Base-by-base conservation (phyloP, 2,888 invertebrate species). In the Lycia hirtaria region DNA sequence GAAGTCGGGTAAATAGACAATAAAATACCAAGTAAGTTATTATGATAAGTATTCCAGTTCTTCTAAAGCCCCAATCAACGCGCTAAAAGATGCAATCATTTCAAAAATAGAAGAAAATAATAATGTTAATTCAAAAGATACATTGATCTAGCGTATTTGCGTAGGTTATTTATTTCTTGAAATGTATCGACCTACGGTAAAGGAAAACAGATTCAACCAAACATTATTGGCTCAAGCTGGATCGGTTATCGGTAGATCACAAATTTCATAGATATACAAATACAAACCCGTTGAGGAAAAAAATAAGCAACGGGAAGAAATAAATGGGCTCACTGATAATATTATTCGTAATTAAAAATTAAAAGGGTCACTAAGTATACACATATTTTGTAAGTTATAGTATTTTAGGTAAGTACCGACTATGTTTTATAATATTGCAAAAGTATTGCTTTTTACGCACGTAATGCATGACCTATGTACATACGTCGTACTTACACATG, bases 151-250 rank as follows among this genome's bases (percentile, higher is more conserved):
- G 14, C 12, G 14, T 26, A 2, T 12, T 38, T 38, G 22, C 12
- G 44, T 38, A 12, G 38, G 20, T 38, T 38, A 50, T 50, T 44
- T 44, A 50, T 50, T 38, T 10, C 19, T 14, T 14, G 20, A 44
- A 50, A 47, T 32, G 26, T 26, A 49, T 48, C 54, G 40, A 55
- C 37, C 43, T 44, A 56, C 17, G 33, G 40, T 38, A 56, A 50
- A 47, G 40, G 19, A 47, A 47, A 47, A 47, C 40, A 40, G 38
- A 52, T 45, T 47, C 40, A 40, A 14, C 17, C 14, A 33, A 69
- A 69, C 65, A 69, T 70, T 73, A 76, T 28, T 37, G 6, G 35
- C 35, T 32, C 41, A 50, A 12, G 10, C 17, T 35, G 35, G 3
- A 4, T n/a, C n/a, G 19, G 35, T 19, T 19, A 20, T 15, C 22